Evolutionary conservation across 2,888 invertebrate genomes (phyloP), one percentile per base, ranked within the genome.

Genomic region (Mythimna impura): DNA sequence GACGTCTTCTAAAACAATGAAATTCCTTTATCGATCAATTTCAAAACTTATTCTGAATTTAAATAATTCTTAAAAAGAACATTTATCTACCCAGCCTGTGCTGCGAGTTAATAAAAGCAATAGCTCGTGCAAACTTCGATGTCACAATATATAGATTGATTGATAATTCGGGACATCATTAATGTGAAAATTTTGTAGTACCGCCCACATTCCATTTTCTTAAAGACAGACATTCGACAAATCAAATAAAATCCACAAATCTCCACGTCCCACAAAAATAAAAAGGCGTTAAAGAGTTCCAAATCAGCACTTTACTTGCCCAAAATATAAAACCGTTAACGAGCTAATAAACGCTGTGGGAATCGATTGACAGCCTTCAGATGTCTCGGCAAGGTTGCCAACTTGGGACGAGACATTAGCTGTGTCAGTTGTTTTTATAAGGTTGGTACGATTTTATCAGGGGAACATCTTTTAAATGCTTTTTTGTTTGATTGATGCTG

Each of bases 321-420:
- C 55, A 64, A 71, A 81, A 71, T 77, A 71, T 79, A 79, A 78
- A 84, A 85, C 47, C 70, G 68, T 78, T 82, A 80, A 85, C 80
- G 85, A 78, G 43, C 62, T 57, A 71, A 76, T 82, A 76, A 82
- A 78, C 43, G 66, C 47, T 22, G 34, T 67, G 68, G 71, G 66
- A 76, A 73, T 73, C 72, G 68, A 81, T 81, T 76, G 71, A 65
- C 70, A 65, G 47, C 71, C 57, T 67, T 76, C 64, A 62, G 71
- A 71, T 76, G 66, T 66, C 50, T 63, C 34, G 30, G 25, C 40
- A 50, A 57, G 34, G 55, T 54, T 60, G 55, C 72, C 64, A 81
- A 65, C 47, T 79, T 71, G 77, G n/a, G 66, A 65, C n/a, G 36
- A 40, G 60, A 52, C 47, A 64, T 81, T 81, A 30, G 60, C 70